Evolutionary conservation across 2,888 invertebrate species (phyloP).

Genomic region (Odontothrips loti): DNA sequence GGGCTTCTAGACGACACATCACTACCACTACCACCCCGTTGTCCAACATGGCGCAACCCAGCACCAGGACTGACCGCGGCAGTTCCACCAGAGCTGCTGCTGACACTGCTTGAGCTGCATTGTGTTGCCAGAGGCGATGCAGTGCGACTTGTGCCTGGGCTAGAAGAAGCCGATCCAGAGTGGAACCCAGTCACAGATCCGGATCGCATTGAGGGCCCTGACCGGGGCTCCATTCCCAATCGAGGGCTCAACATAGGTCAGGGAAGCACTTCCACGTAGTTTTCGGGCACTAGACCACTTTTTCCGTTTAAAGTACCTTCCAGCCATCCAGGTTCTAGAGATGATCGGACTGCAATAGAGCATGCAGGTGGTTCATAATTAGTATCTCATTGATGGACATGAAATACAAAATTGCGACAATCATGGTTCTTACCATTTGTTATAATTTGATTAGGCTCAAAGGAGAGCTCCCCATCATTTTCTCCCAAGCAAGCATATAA

Average conservation of each 20-base stretch:
- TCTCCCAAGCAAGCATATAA: slow-evolving; percentile 94
- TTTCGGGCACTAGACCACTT: slow-evolving; percentile 90
- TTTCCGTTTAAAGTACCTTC: slow-evolving; percentile 90
- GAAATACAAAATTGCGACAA: slow-evolving; percentile 15
- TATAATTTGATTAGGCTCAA: slow-evolving; percentile 97
- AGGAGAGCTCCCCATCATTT: slow-evolving; percentile 93
- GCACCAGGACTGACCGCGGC: neutral
- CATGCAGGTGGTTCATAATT: neutral
- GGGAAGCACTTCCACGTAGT: slow-evolving; percentile 87
- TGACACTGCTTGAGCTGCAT: neutral
- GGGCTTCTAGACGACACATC: neutral
- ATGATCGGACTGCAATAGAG: slow-evolving; percentile 67
- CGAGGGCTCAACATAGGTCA: slow-evolving; percentile 46
- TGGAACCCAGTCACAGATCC: neutral
- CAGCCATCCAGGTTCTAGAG: slow-evolving; percentile 96
- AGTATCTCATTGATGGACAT: slow-evolving; percentile 28
- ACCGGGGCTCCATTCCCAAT: neutral
- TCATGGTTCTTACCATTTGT: slow-evolving; percentile 72
- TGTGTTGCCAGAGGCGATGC: neutral
- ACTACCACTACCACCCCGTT: neutral
- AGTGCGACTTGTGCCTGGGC: neutral
- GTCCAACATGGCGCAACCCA: neutral
- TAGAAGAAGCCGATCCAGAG: neutral
- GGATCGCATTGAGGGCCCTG: neutral
- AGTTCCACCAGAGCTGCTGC: neutral